Evolutionary conservation across 2,888 invertebrate species (phyloP).

Genomic region (Clistopyga incitator): DNA sequence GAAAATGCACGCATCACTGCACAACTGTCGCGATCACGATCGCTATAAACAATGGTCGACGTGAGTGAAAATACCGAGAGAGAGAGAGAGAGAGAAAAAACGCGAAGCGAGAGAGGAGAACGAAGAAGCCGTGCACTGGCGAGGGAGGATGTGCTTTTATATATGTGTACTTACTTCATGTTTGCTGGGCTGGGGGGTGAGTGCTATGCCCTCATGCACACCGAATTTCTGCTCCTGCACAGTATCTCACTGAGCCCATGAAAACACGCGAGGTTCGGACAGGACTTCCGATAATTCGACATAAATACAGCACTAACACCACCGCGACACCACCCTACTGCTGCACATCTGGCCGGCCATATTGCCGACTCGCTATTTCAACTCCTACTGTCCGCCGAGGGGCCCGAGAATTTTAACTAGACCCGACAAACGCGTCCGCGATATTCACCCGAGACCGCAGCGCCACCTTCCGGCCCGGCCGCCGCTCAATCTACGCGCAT

Average conservation of each 20-base stretch:
- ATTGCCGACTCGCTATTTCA: slow-evolving; percentile 76
- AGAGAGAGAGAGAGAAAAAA: slow-evolving; percentile 11
- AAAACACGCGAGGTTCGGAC: slow-evolving; percentile 84
- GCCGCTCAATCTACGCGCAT: not conserved
- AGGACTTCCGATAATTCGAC: slow-evolving; percentile 83
- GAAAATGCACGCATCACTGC: not conserved
- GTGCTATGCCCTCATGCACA: slow-evolving; percentile 83
- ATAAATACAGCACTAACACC: slow-evolving; percentile 83
- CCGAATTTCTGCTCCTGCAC: slow-evolving; percentile 81
- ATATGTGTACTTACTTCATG: slow-evolving; percentile 81
- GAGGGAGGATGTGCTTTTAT: slow-evolving; percentile 63
- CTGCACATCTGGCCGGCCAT: slow-evolving; percentile 83
- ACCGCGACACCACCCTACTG: slow-evolving; percentile 83
- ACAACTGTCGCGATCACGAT: not conserved
- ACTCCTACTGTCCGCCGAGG: slow-evolving; percentile 4
- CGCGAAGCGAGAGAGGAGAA: slow-evolving; percentile 30
- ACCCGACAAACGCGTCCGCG: not conserved
- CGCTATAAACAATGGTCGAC: slow-evolving; percentile 55
- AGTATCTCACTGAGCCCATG: slow-evolving; percentile 83
- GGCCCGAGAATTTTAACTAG: not conserved
- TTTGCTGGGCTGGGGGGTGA: slow-evolving; percentile 81
- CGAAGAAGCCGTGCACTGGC: slow-evolving; percentile 49
- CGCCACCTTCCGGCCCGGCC: not conserved
- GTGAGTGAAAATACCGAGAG: not conserved
- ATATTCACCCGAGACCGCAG: not conserved